Evolutionary conservation across 2,797 vertebrate genomes (phyloP).

Genomic region (Poeciliopsis gracilis): DNA sequence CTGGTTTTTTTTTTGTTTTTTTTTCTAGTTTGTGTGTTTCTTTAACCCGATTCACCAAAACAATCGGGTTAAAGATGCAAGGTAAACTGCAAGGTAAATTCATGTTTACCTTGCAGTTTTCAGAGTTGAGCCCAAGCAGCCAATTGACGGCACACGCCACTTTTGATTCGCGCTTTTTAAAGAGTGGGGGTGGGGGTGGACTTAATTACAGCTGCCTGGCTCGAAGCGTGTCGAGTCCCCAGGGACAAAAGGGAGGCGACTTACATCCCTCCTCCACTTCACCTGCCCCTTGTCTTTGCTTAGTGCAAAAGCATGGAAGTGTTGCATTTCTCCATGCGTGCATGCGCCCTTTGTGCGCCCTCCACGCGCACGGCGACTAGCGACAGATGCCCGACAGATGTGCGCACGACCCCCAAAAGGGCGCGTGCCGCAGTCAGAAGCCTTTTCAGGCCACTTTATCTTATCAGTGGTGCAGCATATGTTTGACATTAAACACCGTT

Average conservation of each 20-base stretch:
- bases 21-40: no score
- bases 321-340: neutral
- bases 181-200: neutral
- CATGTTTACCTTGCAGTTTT: neutral
- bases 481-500: conserved; percentile 38
- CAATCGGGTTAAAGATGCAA: neutral
- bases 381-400: conserved; percentile 49
- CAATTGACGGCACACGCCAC: conserved; percentile 64
- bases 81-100: neutral
- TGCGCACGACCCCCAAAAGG: conserved; percentile 18
- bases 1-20: no score
- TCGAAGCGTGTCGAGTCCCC: conserved; percentile 67
- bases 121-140: conserved; percentile 21
- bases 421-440: conserved; percentile 44
- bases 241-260: conserved; percentile 23
- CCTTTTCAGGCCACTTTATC: conserved; percentile 23
- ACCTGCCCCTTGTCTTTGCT: conserved; percentile 69
- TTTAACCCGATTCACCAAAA: neutral
- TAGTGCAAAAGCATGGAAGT: neutral
- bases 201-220: conserved; percentile 57
- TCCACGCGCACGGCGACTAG: conserved; percentile 12
- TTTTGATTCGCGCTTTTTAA: conserved; percentile 52
- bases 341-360: conserved; percentile 29
- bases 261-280: conserved; percentile 60
- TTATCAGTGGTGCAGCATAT: conserved; percentile 24